Conservation (phyloP, 2,113 vertebrate species). For the Eretmochelys imbricata region DNA sequence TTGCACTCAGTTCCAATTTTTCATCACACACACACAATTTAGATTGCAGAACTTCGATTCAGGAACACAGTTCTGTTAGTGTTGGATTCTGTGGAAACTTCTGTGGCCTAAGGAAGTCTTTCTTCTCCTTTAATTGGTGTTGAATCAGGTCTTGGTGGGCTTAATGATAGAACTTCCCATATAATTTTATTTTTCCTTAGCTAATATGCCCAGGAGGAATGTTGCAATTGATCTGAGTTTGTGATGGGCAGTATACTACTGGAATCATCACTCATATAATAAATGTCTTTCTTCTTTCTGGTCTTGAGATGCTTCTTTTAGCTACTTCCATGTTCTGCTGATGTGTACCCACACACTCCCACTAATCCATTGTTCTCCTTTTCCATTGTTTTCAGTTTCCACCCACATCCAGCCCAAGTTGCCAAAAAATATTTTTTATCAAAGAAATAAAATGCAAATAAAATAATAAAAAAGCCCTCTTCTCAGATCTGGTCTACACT, state of each 20-base stretch:
- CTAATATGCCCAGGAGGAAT: neutral
- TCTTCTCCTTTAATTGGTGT: too few relatives aligned
- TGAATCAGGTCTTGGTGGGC: too few relatives aligned
- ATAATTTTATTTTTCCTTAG: neutral
- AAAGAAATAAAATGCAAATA: slow-evolving; percentile 33
- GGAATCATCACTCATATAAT: neutral
- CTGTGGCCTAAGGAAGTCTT: too few relatives aligned
- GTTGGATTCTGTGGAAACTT: neutral
- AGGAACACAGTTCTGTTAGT: neutral
- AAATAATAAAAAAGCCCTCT: neutral
- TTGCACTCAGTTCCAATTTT: too few relatives aligned
- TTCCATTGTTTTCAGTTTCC: slow-evolving; percentile 35
- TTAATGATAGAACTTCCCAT: neutral
- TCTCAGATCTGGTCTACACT: too few relatives aligned
- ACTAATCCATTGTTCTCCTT: neutral
- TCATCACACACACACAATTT: too few relatives aligned
- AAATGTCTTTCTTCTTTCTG: neutral
- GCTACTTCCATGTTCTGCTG: neutral
- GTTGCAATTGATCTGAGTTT: neutral
- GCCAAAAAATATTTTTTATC: slow-evolving; percentile 8
- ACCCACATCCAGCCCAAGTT: neutral
- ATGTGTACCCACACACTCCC: neutral
- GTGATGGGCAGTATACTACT: neutral
- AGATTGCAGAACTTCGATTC: too few relatives aligned
- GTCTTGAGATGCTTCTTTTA: neutral